Conservation (phyloP, 2,113 vertebrate genomes). For the Struthidea cinerea region DNA sequence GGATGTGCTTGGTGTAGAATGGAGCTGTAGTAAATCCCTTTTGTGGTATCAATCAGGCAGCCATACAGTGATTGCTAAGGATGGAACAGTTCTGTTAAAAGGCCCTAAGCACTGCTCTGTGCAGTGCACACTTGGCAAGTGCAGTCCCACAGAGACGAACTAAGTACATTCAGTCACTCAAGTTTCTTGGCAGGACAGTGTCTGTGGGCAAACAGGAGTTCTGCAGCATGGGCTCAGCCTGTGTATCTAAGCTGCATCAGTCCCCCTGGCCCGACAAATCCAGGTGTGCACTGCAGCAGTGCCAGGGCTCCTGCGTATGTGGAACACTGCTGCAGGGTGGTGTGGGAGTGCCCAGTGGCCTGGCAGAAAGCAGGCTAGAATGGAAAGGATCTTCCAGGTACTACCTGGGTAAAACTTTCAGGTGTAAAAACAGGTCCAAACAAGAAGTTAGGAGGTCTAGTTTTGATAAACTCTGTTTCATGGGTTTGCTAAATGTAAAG, state of each 20-base stretch:
- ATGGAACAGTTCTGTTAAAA: too few relatives aligned
- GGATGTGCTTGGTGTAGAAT: neutral
- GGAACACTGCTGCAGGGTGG: fast-evolving
- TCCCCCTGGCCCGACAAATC: too few relatives aligned
- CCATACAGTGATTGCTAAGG: neutral
- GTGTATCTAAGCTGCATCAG: neutral
- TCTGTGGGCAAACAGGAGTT: neutral
- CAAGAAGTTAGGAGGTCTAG: neutral
- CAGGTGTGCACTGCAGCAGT: neutral
- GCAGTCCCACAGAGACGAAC: neutral
- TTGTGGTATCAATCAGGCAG: neutral
- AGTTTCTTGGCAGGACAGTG: neutral
- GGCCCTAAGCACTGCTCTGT: neutral
- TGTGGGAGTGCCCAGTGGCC: neutral
- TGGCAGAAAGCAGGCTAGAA: neutral
- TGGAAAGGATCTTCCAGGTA: neutral
- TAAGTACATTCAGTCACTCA: neutral
- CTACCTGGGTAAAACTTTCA: neutral
- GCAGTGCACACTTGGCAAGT: neutral
- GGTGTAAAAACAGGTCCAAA: neutral
- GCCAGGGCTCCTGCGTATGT: fast-evolving
- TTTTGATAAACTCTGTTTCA: neutral
- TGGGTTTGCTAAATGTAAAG: neutral
- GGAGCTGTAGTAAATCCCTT: neutral
- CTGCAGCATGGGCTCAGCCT: neutral